Evolutionary conservation across 1,140 invertebrate genomes (phyloP), one percentile per base, ranked within the genome.

Genomic region (Drosophila lacteicornis): DNA sequence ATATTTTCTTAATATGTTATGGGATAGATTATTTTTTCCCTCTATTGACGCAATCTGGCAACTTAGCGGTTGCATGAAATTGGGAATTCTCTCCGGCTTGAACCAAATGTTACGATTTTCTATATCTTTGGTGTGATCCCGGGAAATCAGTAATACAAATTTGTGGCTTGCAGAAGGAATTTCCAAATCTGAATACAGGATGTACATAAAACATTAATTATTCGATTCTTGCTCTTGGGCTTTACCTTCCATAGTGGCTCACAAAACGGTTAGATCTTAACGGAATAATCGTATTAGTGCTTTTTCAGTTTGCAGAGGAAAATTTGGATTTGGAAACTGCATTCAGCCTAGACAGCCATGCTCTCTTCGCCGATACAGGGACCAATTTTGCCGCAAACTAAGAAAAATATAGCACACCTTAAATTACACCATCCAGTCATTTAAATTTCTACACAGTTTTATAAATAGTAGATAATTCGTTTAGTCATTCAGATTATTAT

Each of bases 41-140:
- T 30, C 6, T 30, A 6, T n/a, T n/a, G 40, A 1, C 6, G n/a
- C 43, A 19, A 30, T 6, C 27, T 30, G 27, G 27, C 27, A 45
- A 45, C 19, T 19, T 5, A 19, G 9, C 4, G 43, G 5, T 12
- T 17, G 57, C 59, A 51, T 43, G 7, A 43, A 50, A 63, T 68
- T 12, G 2, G 3, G 0, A 27, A 59, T 68, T 40, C 8, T 42
- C 15, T 43, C 2, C 36, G 25, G 9, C n/a, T 60, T 8, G 3
- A 13, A 40, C 8, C 4, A 8, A n/a, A 11, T 17, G n/a, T 50
- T 11, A 30, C n/a, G 15, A 27, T 15, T 38, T 46, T 47, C 3
- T 6, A 4, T 19, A 11, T n/a, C 36, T 50, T 11, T 25, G 13
- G 13, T 2, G 13, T 4, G 17, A n/a, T 25, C 7, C 6, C 6